phyloP scores from a whole-genome alignment of 2,888 invertebrate species.

The Ormyrus nitidulus region DNA sequence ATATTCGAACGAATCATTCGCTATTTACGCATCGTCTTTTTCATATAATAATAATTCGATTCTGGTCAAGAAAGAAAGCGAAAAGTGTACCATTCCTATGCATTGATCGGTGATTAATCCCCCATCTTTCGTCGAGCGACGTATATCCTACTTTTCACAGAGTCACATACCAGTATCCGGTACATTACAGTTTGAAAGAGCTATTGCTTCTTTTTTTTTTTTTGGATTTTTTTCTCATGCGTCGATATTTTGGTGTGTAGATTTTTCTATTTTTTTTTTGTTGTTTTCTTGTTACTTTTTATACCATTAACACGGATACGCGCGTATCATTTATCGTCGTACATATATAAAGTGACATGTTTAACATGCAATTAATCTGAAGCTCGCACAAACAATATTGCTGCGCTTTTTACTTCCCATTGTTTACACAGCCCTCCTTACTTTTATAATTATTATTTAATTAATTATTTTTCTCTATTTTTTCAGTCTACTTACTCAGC shows the following conservation, averaged over 20 bases:
- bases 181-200: conserved; percentile 71
- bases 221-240: conserved; percentile 13
- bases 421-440: conserved; percentile 69
- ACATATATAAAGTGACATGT: conserved; percentile 73
- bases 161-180: conserved; percentile 70
- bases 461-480: conserved; percentile 51
- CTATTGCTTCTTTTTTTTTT: conserved; percentile 62
- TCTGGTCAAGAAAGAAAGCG: background rate
- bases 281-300: conserved; percentile 54
- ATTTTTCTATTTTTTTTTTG: conserved; percentile 54
- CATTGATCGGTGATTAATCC: conserved; percentile 8
- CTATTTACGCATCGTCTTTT: background rate
- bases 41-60: background rate
- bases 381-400: conserved; percentile 74
- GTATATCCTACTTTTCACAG: conserved; percentile 56
- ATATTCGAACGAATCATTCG: conserved; percentile 24
- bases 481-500: conserved; percentile 57
- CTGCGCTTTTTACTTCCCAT: conserved; percentile 74
- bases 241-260: conserved; percentile 33
- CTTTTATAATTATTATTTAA: conserved; percentile 58
- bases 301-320: conserved; percentile 73
- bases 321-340: conserved; percentile 68
- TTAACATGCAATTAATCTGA: conserved; percentile 75
- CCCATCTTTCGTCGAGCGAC: conserved; percentile 40
- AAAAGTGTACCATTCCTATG: conserved; percentile 10